Evolutionary conservation across 2,888 invertebrate species (phyloP).

Genomic region (Chrysopilus asiliformis): DNA sequence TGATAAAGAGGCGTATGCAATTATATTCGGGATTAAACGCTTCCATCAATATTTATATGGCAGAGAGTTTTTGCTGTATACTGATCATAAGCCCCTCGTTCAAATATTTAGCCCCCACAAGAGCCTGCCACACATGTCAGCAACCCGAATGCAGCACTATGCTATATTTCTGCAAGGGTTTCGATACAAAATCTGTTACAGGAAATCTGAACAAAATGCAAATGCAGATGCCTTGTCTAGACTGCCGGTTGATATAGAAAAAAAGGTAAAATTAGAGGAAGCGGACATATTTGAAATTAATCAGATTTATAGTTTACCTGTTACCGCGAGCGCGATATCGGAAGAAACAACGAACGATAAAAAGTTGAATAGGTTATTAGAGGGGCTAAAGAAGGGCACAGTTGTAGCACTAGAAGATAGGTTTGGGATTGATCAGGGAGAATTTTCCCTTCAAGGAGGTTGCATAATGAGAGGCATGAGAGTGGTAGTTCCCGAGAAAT

Average conservation of each 20-base stretch:
- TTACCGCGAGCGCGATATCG: too few species aligned
- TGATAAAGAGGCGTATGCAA: conserved; percentile 5
- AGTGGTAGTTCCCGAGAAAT: too few species aligned
- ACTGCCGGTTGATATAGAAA: background rate
- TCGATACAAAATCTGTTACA: background rate
- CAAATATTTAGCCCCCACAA: background rate
- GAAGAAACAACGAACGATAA: too few species aligned
- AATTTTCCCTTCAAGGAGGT: too few species aligned
- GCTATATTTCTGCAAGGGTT: background rate
- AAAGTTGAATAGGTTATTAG: too few species aligned
- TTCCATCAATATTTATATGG: background rate
- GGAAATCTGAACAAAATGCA: background rate
- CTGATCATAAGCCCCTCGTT: background rate
- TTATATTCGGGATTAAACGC: background rate
- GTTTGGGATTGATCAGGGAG: background rate
- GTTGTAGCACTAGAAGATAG: too few species aligned
- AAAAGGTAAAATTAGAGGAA: background rate
- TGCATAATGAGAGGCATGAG: too few species aligned
- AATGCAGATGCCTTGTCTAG: background rate
- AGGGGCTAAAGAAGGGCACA: too few species aligned
- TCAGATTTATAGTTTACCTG: too few species aligned
- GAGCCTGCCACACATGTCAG: background rate
- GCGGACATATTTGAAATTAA: background rate
- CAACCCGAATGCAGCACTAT: background rate
- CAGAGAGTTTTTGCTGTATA: background rate